Evolutionary conservation across 2,888 invertebrate genomes (phyloP).

Genomic region (Cheilosia vernalis): DNA sequence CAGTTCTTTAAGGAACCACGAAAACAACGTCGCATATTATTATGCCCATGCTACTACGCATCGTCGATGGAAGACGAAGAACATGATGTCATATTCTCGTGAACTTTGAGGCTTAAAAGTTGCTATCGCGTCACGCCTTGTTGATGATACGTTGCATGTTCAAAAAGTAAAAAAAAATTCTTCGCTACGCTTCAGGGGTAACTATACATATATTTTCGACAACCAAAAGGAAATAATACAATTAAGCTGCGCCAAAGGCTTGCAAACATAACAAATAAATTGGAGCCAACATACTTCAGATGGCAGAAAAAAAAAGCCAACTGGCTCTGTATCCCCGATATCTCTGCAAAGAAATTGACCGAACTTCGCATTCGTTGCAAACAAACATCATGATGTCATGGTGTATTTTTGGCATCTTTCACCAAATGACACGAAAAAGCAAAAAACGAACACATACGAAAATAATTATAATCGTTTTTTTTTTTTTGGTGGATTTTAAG

Average conservation of each 20-base stretch:
- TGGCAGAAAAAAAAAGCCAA: background rate
- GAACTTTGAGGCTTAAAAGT: slow-evolving; percentile 18
- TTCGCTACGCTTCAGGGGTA: background rate
- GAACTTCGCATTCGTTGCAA: slow-evolving; percentile 45
- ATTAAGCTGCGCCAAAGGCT: background rate
- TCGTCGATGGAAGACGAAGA: slow-evolving; percentile 38
- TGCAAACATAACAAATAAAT: slow-evolving; percentile 15
- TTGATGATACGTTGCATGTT: slow-evolving; percentile 24
- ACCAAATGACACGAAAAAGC: slow-evolving; percentile 22
- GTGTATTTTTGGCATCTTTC: slow-evolving; percentile 71
- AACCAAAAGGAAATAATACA: background rate
- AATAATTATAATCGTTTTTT: slow-evolving; percentile 32
- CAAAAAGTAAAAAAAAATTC: background rate
- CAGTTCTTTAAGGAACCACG: slow-evolving; percentile 39
- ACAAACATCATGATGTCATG: slow-evolving; percentile 71
- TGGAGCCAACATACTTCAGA: background rate
- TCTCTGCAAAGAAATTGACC: slow-evolving; percentile 51
- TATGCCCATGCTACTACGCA: slow-evolving; percentile 49
- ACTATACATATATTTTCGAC: background rate
- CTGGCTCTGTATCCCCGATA: slow-evolving; percentile 3
- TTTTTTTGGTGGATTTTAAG: slow-evolving; percentile 21
- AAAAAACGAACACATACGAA: background rate
- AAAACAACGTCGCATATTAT: slow-evolving; percentile 34
- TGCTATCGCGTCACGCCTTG: slow-evolving; percentile 28
- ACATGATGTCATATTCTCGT: slow-evolving; percentile 46